phyloP scores from a whole-genome alignment of 2,113 vertebrate species.

The Stigmatopora nigra region DNA sequence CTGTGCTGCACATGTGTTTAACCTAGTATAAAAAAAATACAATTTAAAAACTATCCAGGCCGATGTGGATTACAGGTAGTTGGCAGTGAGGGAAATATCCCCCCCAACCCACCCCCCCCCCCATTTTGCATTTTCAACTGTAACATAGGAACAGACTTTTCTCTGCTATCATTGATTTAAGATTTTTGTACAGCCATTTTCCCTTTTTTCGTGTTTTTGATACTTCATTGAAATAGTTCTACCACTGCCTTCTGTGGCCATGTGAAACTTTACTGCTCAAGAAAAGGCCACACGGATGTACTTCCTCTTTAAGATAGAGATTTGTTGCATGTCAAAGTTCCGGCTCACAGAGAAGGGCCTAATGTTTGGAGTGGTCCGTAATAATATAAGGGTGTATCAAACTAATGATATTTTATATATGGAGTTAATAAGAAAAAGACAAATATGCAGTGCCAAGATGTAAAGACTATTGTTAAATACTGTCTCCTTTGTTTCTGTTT shows the following conservation, averaged over 20 bases:
- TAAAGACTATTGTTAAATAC: constrained; percentile 88
- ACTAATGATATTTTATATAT: constrained; percentile 90
- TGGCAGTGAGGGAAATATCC: constrained; percentile 58
- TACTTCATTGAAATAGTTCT: constrained; percentile 81
- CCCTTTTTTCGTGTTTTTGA: constrained; percentile 72
- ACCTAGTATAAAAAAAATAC: constrained; percentile 75
- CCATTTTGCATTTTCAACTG: constrained; percentile 82
- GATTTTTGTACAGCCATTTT: constrained; percentile 87
- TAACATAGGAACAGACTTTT: constrained; percentile 89
- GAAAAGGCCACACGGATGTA: constrained; percentile 69
- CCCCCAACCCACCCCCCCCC: too few relatives aligned
- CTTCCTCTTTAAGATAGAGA: constrained; percentile 75
- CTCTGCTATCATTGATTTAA: constrained; percentile 80
- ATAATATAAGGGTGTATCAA: constrained; percentile 82
- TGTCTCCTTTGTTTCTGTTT: constrained; percentile 64
- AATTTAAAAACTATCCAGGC: constrained; percentile 59
- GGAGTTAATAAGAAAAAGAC: constrained; percentile 69
- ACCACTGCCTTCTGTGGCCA: constrained; percentile 80
- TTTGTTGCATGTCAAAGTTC: constrained; percentile 88
- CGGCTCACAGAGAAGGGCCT: constrained; percentile 68
- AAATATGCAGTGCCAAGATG: constrained; percentile 96
- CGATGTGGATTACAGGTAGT: constrained; percentile 64
- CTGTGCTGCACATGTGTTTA: constrained; percentile 89
- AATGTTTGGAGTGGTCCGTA: constrained; percentile 79
- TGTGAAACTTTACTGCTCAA: constrained; percentile 73